These are phyloP conservation scores for Drosophila antonietae DNA, from an alignment of 2,888 invertebrate species.

Conservation along the genomic window DNA sequence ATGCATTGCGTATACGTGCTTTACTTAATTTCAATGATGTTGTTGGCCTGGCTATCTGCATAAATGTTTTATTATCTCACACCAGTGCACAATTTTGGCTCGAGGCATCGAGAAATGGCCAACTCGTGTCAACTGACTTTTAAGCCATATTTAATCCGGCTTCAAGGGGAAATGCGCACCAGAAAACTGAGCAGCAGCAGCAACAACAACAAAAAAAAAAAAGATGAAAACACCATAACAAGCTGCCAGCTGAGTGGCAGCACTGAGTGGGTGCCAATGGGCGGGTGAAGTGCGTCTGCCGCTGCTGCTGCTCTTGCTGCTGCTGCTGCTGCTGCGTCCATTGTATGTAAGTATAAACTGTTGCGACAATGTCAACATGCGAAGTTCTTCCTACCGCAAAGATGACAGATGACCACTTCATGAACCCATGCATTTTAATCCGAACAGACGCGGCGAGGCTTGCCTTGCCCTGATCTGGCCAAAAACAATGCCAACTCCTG, in stretches of 20 bases:
- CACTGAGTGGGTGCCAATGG: constrained; percentile 24
- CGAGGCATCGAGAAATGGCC: constrained; percentile 69
- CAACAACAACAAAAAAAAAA: neutral
- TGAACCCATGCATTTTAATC: constrained; percentile 80
- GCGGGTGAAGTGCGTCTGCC: constrained; percentile 22
- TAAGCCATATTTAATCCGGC: constrained; percentile 77
- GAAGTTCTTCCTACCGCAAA: constrained; percentile 79
- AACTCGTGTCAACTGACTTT: constrained; percentile 78
- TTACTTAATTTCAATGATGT: constrained; percentile 75
- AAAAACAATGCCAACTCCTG: constrained; percentile 53
- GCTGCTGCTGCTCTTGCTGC: constrained; percentile 9
- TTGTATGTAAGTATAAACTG: constrained; percentile 68
- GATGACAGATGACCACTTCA: constrained; percentile 80
- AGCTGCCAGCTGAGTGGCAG: constrained; percentile 47
- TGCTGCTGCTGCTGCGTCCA: constrained; percentile 23
- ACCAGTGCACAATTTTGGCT: constrained; percentile 61
- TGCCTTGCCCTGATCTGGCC: constrained; percentile 21
- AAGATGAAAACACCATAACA: constrained; percentile 49
- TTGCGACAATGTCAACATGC: constrained; percentile 79
- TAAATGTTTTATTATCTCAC: constrained; percentile 77
- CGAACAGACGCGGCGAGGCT: constrained; percentile 46
- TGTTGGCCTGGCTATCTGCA: constrained; percentile 67
- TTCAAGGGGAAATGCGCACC: constrained; percentile 65
- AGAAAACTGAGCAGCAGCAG: constrained; percentile 37
- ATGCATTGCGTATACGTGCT: constrained; percentile 54